These are phyloP conservation scores for Lucilia cuprina DNA, from an alignment of 1,140 invertebrate genomes.

Conservation along the genomic window DNA sequence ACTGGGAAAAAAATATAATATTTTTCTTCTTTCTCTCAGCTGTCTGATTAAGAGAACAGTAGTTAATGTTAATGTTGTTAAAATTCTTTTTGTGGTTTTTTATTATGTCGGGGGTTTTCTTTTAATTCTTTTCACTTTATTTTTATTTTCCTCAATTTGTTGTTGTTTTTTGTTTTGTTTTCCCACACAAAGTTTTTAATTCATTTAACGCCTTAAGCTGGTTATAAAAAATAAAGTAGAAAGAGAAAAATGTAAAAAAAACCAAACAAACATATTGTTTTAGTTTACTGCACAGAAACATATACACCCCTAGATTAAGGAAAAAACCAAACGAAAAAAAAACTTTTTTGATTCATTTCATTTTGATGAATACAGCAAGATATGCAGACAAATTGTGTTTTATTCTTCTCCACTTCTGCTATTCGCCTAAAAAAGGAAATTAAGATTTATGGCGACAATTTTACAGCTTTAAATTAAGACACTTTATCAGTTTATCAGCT, in stretches of 20 bases:
- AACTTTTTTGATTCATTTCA: not conserved
- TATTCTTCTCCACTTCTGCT: no score
- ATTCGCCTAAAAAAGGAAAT: not conserved
- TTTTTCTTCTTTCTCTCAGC: not conserved
- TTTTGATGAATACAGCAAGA: not conserved
- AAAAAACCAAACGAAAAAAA: no score
- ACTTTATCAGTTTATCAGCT: not conserved
- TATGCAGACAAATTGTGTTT: not conserved
- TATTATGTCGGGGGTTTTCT: not conserved
- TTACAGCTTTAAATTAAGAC: not conserved
- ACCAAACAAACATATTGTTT: not conserved
- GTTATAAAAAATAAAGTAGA: no score
- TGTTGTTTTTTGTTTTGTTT: not conserved
- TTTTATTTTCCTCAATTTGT: not conserved
- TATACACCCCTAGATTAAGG: no score
- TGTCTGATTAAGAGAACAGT: not conserved
- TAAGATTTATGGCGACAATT: constrained; percentile 2
- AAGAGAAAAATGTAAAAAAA: not conserved
- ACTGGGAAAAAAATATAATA: no score
- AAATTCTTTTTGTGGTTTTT: not conserved
- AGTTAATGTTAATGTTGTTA: not conserved
- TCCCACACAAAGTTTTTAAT: not conserved
- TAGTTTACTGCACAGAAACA: no score
- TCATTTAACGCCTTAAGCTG: not conserved
- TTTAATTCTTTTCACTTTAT: not conserved